A percentile compares a stretch with the other conserved stretches of the same genome.
phyloP scores from a whole-genome alignment of 2,797 vertebrate genomes.

The Melanotaenia pygmaea region DNA sequence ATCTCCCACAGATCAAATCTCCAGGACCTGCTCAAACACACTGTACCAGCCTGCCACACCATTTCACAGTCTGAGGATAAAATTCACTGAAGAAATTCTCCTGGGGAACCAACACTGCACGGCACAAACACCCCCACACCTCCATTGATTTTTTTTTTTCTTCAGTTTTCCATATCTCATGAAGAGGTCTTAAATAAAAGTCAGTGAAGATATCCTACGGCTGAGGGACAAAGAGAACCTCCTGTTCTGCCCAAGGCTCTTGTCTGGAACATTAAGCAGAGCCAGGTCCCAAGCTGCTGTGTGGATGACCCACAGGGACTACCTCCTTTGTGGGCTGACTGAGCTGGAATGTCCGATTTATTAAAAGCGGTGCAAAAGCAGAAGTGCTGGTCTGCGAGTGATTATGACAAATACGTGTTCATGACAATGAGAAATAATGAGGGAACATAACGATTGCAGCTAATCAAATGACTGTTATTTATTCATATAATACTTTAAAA shows the following conservation, averaged over 20 bases:
- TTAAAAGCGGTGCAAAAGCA: slow-evolving; percentile 45
- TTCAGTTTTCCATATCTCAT: slow-evolving; percentile 26
- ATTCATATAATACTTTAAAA: slow-evolving; percentile 18
- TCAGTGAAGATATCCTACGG: slow-evolving; percentile 60
- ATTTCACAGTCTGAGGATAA: slow-evolving; percentile 61
- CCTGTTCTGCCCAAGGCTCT: slow-evolving; percentile 65
- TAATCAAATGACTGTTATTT: slow-evolving; percentile 21
- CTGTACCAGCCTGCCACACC: slow-evolving; percentile 28
- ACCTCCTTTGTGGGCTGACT: slow-evolving; percentile 48
- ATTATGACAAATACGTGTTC: slow-evolving; percentile 35
- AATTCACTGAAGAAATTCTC: slow-evolving; percentile 61
- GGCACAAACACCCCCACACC: slow-evolving; percentile 48
- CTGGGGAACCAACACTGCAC: slow-evolving; percentile 51
- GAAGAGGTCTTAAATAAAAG: slow-evolving; percentile 59
- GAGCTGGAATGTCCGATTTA: slow-evolving; percentile 51
- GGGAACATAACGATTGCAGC: slow-evolving; percentile 7
- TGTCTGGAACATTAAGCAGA: slow-evolving; percentile 77
- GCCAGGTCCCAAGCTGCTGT: slow-evolving; percentile 61
- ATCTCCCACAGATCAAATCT: slow-evolving; percentile 64
- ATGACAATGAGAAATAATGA: slow-evolving; percentile 25
- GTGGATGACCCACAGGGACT: slow-evolving; percentile 59
- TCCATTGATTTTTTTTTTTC: slow-evolving; percentile 62
- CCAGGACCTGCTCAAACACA: slow-evolving; percentile 44
- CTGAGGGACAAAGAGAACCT: slow-evolving; percentile 68
- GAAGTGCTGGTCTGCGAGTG: slow-evolving; percentile 20